These are phyloP conservation scores for Cosmia trapezina DNA, from an alignment of 2,888 invertebrate species.

Conservation along the genomic window DNA sequence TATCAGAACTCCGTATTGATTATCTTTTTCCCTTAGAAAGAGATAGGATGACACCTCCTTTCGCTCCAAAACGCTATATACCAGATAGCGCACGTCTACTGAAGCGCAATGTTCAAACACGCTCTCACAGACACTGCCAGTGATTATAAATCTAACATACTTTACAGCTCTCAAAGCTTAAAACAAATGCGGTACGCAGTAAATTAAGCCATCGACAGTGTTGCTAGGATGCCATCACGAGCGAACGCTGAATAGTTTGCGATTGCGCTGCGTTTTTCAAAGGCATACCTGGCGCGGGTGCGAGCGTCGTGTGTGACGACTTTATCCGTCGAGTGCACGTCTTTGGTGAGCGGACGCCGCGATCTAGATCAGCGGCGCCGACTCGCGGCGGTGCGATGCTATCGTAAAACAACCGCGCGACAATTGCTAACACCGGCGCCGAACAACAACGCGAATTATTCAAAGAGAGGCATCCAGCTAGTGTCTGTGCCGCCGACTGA, in stretches of 20 bases:
- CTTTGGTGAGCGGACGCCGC: conserved; percentile 84
- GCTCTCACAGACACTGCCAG: conserved; percentile 35
- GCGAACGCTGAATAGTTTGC: conserved; percentile 73
- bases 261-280: conserved; percentile 80
- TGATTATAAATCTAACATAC: conserved; percentile 64
- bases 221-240: conserved; percentile 86
- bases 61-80: conserved; percentile 34
- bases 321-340: conserved; percentile 87
- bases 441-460: conserved; percentile 85
- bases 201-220: conserved; percentile 69
- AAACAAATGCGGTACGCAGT: conserved; percentile 62
- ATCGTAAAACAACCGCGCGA: conserved; percentile 86
- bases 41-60: conserved; percentile 31
- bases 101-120: conserved; percentile 49
- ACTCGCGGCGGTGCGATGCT: conserved; percentile 82
- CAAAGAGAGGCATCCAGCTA: conserved; percentile 74
- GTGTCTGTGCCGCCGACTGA: conserved; percentile 69
- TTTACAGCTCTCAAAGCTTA: conserved; percentile 60
- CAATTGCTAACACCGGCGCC: conserved; percentile 88
- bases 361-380: conserved; percentile 88
- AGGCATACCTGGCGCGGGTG: conserved; percentile 83
- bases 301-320: conserved; percentile 84
- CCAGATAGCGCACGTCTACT: conserved; percentile 34
- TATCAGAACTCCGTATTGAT: background rate
- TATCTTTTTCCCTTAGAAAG: background rate